phyloP scores from a whole-genome alignment of 2,797 vertebrate genomes.

The Hypotaenidia okinawae region DNA sequence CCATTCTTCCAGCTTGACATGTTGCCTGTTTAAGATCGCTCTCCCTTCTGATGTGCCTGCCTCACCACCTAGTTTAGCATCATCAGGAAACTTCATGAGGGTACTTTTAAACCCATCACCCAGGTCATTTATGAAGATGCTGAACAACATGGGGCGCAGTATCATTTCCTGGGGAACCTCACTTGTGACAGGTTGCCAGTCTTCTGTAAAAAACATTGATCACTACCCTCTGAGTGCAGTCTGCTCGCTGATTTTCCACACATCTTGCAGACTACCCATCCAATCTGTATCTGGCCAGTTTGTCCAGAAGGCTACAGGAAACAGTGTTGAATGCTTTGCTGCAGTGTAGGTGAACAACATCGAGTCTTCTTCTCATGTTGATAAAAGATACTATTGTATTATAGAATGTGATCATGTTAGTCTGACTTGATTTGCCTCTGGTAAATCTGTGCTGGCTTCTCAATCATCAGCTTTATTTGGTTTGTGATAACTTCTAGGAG shows the following conservation, averaged over 20 bases:
- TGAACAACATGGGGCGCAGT: neutral
- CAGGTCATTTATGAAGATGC: neutral
- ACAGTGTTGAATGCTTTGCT: neutral
- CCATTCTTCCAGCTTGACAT: neutral
- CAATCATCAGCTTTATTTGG: neutral
- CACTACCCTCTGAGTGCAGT: too few relatives aligned
- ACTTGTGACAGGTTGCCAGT: neutral
- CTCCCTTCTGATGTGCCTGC: neutral
- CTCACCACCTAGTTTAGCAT: neutral
- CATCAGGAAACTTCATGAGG: neutral
- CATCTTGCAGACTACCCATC: neutral
- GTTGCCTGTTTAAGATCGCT: neutral
- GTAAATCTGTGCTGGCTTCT: neutral
- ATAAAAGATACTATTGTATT: neutral
- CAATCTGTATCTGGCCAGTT: neutral
- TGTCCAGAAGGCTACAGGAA: neutral
- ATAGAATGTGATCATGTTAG: neutral
- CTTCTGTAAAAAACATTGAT: neutral
- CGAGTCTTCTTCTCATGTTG: rapidly evolving
- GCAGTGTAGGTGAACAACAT: neutral
- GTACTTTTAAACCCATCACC: neutral
- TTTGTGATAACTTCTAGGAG: neutral
- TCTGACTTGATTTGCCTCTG: neutral
- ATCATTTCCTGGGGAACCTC: neutral
- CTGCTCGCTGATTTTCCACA: neutral